These are phyloP conservation scores for Oxystoma pomonae DNA, from an alignment of 2,888 invertebrate species.

Conservation along the genomic window DNA sequence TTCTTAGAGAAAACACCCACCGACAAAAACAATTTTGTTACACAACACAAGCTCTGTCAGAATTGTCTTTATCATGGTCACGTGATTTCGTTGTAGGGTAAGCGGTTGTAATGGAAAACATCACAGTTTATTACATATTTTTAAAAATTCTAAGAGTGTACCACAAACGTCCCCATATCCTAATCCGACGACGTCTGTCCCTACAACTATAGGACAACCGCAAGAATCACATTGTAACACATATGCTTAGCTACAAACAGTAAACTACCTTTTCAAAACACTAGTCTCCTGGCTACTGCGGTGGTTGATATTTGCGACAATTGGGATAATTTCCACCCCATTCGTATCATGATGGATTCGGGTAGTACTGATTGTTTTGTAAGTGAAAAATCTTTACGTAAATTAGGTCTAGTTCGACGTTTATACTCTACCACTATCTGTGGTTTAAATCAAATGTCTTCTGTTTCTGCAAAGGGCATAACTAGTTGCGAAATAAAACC, in stretches of 20 bases:
- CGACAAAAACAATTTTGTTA: too few species aligned
- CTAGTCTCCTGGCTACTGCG: background rate
- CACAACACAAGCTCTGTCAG: background rate
- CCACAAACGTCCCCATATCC: too few species aligned
- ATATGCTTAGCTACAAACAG: background rate
- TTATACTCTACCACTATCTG: background rate
- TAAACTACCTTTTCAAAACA: background rate
- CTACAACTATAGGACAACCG: background rate
- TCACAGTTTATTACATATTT: background rate
- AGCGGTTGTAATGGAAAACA: background rate
- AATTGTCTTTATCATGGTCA: background rate
- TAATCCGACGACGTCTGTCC: too few species aligned
- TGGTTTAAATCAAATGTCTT: background rate
- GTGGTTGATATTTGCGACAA: background rate
- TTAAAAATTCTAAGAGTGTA: background rate
- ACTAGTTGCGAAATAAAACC: background rate
- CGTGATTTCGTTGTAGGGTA: background rate
- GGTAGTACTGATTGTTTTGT: background rate
- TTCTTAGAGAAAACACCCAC: background rate
- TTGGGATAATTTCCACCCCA: background rate
- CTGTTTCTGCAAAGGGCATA: background rate
- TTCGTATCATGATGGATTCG: background rate
- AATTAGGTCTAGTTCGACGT: background rate
- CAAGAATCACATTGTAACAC: background rate
- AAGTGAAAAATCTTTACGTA: background rate